These are phyloP conservation scores for Bradysia coprophila DNA, from an alignment of 1,140 invertebrate genomes.

Conservation along the genomic window DNA sequence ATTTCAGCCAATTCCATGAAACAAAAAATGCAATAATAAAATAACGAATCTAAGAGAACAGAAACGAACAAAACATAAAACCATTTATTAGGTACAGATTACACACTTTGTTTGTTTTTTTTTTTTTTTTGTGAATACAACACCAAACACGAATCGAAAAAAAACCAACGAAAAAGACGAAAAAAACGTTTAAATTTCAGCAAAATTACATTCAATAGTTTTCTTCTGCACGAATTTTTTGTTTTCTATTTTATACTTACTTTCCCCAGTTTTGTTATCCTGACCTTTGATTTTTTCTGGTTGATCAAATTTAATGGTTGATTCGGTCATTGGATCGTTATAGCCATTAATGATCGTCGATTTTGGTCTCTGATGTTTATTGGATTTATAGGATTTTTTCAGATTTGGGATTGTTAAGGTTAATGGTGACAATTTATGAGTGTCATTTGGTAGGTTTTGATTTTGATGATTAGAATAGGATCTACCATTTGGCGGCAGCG, in stretches of 20 bases:
- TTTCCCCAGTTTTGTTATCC: conserved; percentile 9
- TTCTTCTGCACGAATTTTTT: no score
- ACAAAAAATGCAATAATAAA: not conserved
- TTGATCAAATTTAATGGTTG: conserved; percentile 1
- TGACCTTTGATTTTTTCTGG: not conserved
- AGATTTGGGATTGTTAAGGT: conserved; percentile 5
- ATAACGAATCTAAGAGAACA: not conserved
- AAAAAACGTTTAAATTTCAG: not conserved
- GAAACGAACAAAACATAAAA: not conserved
- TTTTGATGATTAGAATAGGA: conserved; percentile 12
- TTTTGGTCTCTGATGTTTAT: conserved; percentile 5
- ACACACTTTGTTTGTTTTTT: no score
- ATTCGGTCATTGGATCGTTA: conserved; percentile 1
- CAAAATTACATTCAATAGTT: no score
- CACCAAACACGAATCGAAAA: not conserved
- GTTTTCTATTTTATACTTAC: conserved; percentile 12
- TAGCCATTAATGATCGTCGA: conserved; percentile 2
- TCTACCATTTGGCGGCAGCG: conserved; percentile 20
- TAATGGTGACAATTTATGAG: conserved; percentile 10
- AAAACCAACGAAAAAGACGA: no score
- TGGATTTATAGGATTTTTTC: conserved; percentile 6
- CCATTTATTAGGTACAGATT: not conserved
- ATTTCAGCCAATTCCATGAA: not conserved
- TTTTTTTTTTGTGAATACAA: not conserved
- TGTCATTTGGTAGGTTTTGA: conserved; percentile 10